These are phyloP conservation scores for Catocala sponsa DNA, from an alignment of 2,888 invertebrate species.

Conservation along the genomic window DNA sequence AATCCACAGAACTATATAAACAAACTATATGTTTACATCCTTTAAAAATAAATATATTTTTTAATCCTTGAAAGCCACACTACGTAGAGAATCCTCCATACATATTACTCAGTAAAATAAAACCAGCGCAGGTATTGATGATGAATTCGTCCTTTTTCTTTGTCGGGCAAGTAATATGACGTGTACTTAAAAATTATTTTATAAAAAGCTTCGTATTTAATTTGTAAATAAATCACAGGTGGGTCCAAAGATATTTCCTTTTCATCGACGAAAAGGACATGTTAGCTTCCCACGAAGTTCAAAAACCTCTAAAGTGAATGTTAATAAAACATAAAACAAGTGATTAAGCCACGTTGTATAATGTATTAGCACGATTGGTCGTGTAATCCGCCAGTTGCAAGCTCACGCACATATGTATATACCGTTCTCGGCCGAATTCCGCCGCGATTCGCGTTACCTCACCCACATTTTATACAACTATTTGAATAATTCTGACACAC, in stretches of 20 bases:
- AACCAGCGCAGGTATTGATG: no score
- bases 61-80: no score
- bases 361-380: slow-evolving; percentile 49
- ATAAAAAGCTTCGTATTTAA: no score
- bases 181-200: no score
- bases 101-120: no score
- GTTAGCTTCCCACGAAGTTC: slow-evolving; percentile 28
- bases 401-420: slow-evolving; percentile 58
- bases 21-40: no score
- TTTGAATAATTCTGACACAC: slow-evolving; percentile 55
- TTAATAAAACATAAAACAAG: slow-evolving; percentile 27
- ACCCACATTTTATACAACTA: slow-evolving; percentile 72
- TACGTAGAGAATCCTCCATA: no score
- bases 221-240: neutral
- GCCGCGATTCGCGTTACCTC: slow-evolving; percentile 72
- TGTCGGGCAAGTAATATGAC: no score
- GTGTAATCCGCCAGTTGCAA: slow-evolving; percentile 25
- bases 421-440: slow-evolving; percentile 81
- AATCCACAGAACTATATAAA: no score
- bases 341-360: slow-evolving; percentile 45
- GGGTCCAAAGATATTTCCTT: neutral
- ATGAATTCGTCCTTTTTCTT: no score
- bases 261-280: neutral
- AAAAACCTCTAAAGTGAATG: slow-evolving; percentile 28
- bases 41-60: no score